A percentile compares a stretch with the other conserved stretches of the same genome.
These are phyloP conservation scores for Capromys pilorides DNA, from an alignment of 2,797 vertebrate genomes.

Conservation along the genomic window DNA sequence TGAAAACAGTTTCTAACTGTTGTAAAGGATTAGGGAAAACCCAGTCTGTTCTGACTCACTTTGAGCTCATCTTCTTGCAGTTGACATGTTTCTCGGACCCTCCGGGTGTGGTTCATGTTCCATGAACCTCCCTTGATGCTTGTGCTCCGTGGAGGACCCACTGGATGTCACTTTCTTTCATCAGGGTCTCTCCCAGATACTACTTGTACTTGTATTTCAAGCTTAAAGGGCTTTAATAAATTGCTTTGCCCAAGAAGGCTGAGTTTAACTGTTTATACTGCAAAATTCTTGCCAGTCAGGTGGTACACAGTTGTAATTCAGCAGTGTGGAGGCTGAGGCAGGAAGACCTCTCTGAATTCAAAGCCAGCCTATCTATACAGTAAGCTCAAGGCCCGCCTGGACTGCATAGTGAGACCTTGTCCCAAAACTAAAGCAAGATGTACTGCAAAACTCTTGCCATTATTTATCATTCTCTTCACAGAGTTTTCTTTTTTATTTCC, in stretches of 20 bases:
- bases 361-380: not conserved
- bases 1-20: slow-evolving; percentile 19
- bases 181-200: not conserved
- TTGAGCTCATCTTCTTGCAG: not conserved
- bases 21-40: not conserved
- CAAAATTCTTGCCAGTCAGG: not conserved
- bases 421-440: not conserved
- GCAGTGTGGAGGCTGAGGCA: not conserved
- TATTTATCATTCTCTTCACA: not conserved
- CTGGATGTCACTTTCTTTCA: not conserved
- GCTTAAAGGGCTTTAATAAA: not conserved
- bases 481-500: slow-evolving; percentile 3
- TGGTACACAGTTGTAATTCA: not conserved
- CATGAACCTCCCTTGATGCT: not conserved
- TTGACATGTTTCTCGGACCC: not conserved
- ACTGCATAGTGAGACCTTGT: not conserved
- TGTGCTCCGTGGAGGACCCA: not conserved
- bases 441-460: not conserved
- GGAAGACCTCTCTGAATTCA: not conserved
- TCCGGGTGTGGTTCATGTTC: not conserved
- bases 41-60: not conserved
- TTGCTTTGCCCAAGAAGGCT: not conserved
- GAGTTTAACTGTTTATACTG: not conserved
- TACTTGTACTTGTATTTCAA: not conserved
- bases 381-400: not conserved